Base-by-base conservation (phyloP, 2,888 invertebrate species). In the Galeopsomyia nigrocyanea region DNA sequence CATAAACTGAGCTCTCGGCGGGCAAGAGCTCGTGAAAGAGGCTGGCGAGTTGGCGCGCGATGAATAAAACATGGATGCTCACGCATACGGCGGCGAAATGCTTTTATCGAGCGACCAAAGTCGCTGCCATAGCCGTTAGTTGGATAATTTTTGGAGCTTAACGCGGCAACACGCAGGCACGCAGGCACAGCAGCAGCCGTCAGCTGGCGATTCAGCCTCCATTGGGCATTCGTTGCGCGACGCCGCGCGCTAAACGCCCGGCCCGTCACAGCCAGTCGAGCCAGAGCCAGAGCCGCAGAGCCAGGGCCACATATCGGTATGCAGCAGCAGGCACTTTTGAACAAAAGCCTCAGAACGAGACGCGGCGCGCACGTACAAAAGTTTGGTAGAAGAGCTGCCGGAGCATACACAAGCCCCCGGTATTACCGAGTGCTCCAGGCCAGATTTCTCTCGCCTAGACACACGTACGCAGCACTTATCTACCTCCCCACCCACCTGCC, bases 41-140 rank as follows among this genome's bases (percentile, higher is more conserved):
- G 81, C 81, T 78, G 79, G 79, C 77, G 78, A 10, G 53, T 9
- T 78, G 77, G 78, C 73, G 67, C 79, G 76, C 76, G 78, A 83
- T 83, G 83, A 83, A 83, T 83, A 83, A 83, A 82, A 83, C 82
- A 83, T 83, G 81, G n/a, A 17, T 7, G 13, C n/a, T n/a, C 51
- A 51, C 51, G 17, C 51, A 17, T n/a, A n/a, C n/a, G n/a, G n/a
- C n/a, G n/a, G n/a, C n/a, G n/a, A n/a, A n/a, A n/a, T n/a, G n/a
- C n/a, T n/a, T n/a, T n/a, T n/a, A 7, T 31, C 31, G 31, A 31
- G 31, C 31, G n/a, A n/a, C n/a, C n/a, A n/a, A n/a, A n/a, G n/a
- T n/a, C n/a, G n/a, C n/a, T n/a, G n/a, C n/a, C n/a, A n/a, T n/a
- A 31, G 3, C 7, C 31, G 31, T 31, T 31, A 7, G 7, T 7